Conservation (phyloP, 2,888 invertebrate genomes). For the Pheosia gnoma region DNA sequence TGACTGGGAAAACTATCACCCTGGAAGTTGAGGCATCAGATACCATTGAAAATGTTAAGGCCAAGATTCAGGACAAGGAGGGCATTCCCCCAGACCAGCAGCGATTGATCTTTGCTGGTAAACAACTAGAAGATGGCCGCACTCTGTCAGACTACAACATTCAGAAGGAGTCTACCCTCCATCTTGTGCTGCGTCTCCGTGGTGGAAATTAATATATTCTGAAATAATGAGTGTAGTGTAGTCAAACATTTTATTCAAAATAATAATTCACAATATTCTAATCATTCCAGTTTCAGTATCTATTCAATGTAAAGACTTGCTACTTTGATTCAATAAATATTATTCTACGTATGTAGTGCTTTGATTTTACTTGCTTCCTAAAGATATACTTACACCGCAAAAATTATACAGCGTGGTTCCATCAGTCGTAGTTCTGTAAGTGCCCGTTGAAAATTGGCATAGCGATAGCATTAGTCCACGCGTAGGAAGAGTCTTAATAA, state of each 20-base stretch:
- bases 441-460: too few relatives aligned
- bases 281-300: slow-evolving; percentile 57
- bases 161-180: slow-evolving; percentile 64
- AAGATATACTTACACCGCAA: too few relatives aligned
- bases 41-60: slow-evolving; percentile 66
- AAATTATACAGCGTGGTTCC: too few relatives aligned
- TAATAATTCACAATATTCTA: slow-evolving; percentile 32
- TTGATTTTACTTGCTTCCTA: not conserved
- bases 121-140: slow-evolving; percentile 64
- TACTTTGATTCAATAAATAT: slow-evolving; percentile 32
- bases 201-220: slow-evolving; percentile 35
- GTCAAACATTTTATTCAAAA: slow-evolving; percentile 25
- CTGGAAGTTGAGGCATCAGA: slow-evolving; percentile 63
- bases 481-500: too few relatives aligned
- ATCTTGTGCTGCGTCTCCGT: slow-evolving; percentile 56
- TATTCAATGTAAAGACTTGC: slow-evolving; percentile 42
- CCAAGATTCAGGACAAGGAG: slow-evolving; percentile 67
- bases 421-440: too few relatives aligned
- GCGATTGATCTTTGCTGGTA: slow-evolving; percentile 63
- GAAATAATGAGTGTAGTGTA: slow-evolving; percentile 6
- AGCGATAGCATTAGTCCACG: too few relatives aligned
- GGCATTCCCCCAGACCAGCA: slow-evolving; percentile 69
- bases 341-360: slow-evolving; percentile 17
- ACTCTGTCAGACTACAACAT: slow-evolving; percentile 67
- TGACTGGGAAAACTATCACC: slow-evolving; percentile 66